These are phyloP conservation scores for Chloroceryle inda DNA, from an alignment of 2,797 vertebrate species.

Conservation along the genomic window DNA sequence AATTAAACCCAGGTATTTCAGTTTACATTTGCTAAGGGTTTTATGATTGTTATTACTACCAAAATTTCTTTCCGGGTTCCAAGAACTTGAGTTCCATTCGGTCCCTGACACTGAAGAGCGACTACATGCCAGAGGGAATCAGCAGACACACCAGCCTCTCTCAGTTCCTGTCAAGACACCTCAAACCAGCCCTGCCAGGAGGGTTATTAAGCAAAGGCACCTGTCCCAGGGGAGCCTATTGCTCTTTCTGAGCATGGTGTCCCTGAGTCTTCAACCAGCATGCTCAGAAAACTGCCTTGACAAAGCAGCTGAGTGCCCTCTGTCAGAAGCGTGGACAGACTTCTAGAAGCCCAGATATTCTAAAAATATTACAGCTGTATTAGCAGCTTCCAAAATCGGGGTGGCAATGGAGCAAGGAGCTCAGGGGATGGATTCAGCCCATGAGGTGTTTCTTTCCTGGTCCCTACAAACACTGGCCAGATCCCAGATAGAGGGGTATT, in stretches of 20 bases:
- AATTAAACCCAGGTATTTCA: conserved; percentile 6
- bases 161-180: not conserved
- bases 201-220: not conserved
- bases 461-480: too few relatives aligned
- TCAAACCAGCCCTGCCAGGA: not conserved
- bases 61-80: not conserved
- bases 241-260: not conserved
- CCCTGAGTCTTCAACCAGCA: not conserved
- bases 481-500: not conserved
- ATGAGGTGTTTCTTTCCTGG: accelerated
- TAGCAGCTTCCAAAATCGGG: not conserved
- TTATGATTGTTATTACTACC: not conserved
- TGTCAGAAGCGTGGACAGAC: not conserved
- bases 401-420: not conserved
- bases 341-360: not conserved
- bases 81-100: not conserved
- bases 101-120: not conserved
- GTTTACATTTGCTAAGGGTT: not conserved
- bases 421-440: not conserved
- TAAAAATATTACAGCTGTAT: not conserved
- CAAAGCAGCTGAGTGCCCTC: not conserved
- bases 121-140: not conserved
- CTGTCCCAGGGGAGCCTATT: not conserved
- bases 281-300: not conserved
- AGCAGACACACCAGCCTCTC: not conserved